These are phyloP conservation scores for Hesperia comma DNA, from an alignment of 2,888 invertebrate genomes.

Conservation along the genomic window DNA sequence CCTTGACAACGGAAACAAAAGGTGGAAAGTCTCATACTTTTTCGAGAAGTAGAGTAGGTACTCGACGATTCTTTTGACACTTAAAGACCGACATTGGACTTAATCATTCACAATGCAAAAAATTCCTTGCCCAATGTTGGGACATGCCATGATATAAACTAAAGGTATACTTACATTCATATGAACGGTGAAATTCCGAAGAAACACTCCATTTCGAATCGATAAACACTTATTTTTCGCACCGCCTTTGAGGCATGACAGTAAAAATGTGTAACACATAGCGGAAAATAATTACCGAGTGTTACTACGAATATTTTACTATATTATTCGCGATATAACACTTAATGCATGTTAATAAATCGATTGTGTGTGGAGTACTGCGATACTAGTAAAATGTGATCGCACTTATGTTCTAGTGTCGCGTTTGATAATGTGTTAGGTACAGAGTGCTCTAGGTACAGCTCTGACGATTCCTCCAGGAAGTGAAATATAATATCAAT, in stretches of 20 bases:
- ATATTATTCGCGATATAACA: conserved; percentile 37
- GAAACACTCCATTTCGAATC: conserved; percentile 45
- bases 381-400: conserved; percentile 46
- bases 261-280: conserved; percentile 64
- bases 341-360: conserved; percentile 44
- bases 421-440: conserved; percentile 50
- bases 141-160: background rate
- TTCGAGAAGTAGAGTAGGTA: no score
- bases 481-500: conserved; percentile 11
- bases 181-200: conserved; percentile 62
- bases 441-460: conserved; percentile 4
- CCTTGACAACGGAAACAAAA: no score
- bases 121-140: no score
- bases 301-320: conserved; percentile 6
- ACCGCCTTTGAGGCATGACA: conserved; percentile 52
- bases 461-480: conserved; percentile 23
- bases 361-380: conserved; percentile 50
- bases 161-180: conserved; percentile 53
- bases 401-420: conserved; percentile 51
- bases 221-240: conserved; percentile 47
- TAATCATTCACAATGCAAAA: no score
- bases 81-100: no score
- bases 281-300: background rate
- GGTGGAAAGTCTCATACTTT: no score
- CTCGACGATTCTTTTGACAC: no score